Conservation (phyloP, 2,113 vertebrate genomes). For the Alexandromys fortis region DNA sequence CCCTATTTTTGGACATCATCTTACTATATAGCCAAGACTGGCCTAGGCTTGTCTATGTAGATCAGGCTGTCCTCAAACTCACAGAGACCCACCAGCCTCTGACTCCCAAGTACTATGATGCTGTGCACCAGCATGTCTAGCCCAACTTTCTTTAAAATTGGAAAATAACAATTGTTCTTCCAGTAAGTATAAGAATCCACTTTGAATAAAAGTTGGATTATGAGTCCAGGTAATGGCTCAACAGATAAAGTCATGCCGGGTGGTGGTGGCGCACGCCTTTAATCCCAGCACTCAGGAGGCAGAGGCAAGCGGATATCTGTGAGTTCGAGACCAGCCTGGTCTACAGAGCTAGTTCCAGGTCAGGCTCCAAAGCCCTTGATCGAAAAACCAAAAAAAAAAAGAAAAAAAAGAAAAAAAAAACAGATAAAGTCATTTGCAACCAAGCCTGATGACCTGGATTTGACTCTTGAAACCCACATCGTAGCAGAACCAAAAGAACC, state of each 20-base stretch:
- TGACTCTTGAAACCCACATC: not conserved
- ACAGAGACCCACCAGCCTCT: not conserved
- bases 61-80: not conserved
- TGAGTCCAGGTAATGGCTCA: not conserved
- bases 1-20: not conserved
- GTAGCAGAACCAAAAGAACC: not conserved
- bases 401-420: no score
- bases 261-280: no score
- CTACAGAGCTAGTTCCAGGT: no score
- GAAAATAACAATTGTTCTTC: constrained; percentile 25
- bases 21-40: no score
- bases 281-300: no score
- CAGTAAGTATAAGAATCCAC: constrained; percentile 47
- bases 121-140: not conserved
- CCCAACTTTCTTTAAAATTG: not conserved
- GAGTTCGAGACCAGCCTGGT: no score
- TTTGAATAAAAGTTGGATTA: not conserved
- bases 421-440: not conserved
- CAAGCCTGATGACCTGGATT: not conserved
- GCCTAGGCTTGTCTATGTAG: not conserved
- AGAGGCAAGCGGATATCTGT: no score
- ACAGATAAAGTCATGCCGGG: not conserved
- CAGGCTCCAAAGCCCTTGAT: no score
- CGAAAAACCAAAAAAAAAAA: no score
- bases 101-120: not conserved